Evolutionary conservation across 2,113 vertebrate species (phyloP), one percentile per base, ranked within the genome.

Genomic region (Myotis brandtii): DNA sequence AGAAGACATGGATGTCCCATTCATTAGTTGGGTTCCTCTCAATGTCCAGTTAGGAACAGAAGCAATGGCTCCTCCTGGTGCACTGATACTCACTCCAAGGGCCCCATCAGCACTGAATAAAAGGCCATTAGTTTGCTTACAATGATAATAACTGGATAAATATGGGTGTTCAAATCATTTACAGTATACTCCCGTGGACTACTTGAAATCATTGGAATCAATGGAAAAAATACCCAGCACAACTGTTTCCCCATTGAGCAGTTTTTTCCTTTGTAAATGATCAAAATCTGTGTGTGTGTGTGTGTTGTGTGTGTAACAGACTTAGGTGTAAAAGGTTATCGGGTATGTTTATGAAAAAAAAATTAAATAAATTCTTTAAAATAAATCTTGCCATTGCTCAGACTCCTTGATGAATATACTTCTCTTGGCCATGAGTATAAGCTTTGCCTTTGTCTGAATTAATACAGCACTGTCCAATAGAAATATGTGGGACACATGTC

Each of bases 41-140:
- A 99, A 98, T 1, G 99, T 99, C 99, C 99, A 99, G 98, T 99
- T 99, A 84, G 99, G 99, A 62, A 99, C 99, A 18, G 99, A 99
- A 37, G 99, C 99, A 91, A 99, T 99, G 96, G 99, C 99, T 52
- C 99, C 99, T 27, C 99, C 99, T 0, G 99, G 99, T 1, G 99
- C 99, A 56, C 99, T 99, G 97, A 99, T 99, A 95, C 99, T 99
- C 76, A 99, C 99, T 30, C 99, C 99, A 16, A 99, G 99, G 50
- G 99, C 99, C 73, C 99, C 99, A 69, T 99, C 99, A 18, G 99
- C 99, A 94, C 99, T 99, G 93, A 25, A 14, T 0, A 56, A 34
- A 98, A 94, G 97, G 69, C 43, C 83, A 89, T 17, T 5, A 16
- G 37, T 92, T 40, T 87, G 59, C 32, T 89, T 25, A 94, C 0